Evolutionary conservation across 2,113 vertebrate genomes (phyloP).

Genomic region (Tapirus terrestris): DNA sequence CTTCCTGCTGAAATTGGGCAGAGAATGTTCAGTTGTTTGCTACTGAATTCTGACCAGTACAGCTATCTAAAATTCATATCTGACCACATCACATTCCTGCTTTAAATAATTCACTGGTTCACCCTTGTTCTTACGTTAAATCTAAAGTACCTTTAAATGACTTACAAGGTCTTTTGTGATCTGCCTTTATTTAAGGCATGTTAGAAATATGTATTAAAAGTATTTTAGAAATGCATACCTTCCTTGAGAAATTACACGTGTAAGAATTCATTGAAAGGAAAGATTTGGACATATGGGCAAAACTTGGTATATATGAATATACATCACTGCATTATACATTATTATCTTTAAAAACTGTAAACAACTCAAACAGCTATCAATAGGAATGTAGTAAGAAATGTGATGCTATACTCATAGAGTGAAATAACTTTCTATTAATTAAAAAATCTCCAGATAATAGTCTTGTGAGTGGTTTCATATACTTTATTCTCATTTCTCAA

Average conservation of each 20-base stretch:
- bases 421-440: not conserved
- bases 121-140: not conserved
- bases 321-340: not conserved
- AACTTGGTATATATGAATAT: not conserved
- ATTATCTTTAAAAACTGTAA: not conserved
- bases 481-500: not conserved
- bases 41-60: not conserved
- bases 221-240: not conserved
- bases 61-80: conserved; percentile 16
- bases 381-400: not conserved
- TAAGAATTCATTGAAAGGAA: not conserved
- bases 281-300: not conserved
- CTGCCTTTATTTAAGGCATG: not conserved
- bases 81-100: not conserved
- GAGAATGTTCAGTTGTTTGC: not conserved
- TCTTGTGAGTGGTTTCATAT: not conserved
- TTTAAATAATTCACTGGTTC: conserved; percentile 46
- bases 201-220: not conserved
- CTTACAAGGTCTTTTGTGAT: not conserved
- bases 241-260: not conserved
- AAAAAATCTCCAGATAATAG: not conserved
- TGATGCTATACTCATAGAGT: not conserved
- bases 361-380: not conserved
- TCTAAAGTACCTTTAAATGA: not conserved
- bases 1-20: not conserved